Evolutionary conservation across 2,888 invertebrate genomes (phyloP), one percentile per base, ranked within the genome.

Genomic region (Bombyx huttoni): DNA sequence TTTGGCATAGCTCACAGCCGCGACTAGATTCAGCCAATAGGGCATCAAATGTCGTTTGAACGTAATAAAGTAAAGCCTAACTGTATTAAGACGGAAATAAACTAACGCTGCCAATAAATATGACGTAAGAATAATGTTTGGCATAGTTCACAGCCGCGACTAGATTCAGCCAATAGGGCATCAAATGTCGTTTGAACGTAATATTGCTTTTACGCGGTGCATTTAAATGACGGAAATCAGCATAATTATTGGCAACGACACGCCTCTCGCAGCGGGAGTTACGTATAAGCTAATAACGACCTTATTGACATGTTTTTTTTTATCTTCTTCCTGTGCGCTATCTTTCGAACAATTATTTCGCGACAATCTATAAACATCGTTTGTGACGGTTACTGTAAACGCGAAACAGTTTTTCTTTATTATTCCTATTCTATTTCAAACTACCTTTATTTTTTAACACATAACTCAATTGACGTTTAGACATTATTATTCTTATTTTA

Each of bases 171-270:
- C 40, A 40, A 40, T 40, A 40, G 40, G 9, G 40, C 40, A 12
- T 40, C 40, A 40, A 40, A 40, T 40, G 12, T 40, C 40, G 40
- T 40, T 40, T 40, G 12, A 40, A 40, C 8, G 9, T 40, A 40
- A 40, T 40, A 40, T 68, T 62, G 64, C 24, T 56, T 51, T 57
- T 55, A 54, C 57, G 59, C 55, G 59, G 56, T 65, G 68, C 69
- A 67, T 66, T 67, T 74, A 73, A 68, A 67, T 74, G 70, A 70
- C 77, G 78, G 78, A 80, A 79, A 80, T 78, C 65, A 73, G 63
- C 52, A 65, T 71, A 75, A 78, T 78, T 74, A 71, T 65, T 59
- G 59, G 55, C 62, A 65, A 59, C 62, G 72, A 71, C 69, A 71
- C 68, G 69, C 70, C 66, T 70, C 58, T 62, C 65, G 53, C 62